Evolutionary conservation across 2,888 invertebrate genomes (phyloP).

Genomic region (Mythimna loreyi): DNA sequence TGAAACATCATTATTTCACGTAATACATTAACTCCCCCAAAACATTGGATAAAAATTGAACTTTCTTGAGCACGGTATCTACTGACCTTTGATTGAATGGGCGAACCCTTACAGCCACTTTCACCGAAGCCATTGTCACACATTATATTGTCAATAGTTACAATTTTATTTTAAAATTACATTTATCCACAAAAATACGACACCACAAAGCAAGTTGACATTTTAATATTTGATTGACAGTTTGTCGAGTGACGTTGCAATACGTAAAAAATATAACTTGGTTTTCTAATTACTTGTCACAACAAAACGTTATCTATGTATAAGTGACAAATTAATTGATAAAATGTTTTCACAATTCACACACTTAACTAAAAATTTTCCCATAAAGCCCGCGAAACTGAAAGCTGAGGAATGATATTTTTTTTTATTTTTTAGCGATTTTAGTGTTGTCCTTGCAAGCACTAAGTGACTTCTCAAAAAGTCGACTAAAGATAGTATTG

Average conservation of each 20-base stretch:
- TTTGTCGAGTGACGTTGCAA: conserved; percentile 56
- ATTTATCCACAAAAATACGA: conserved; percentile 82
- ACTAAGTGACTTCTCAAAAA: too few relatives aligned
- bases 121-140: conserved; percentile 96
- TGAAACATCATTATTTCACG: conserved; percentile 66
- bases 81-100: conserved; percentile 96
- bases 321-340: background rate
- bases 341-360: background rate
- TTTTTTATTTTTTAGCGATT: background rate
- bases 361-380: background rate
- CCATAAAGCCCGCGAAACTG: conserved; percentile 1
- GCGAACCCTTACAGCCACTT: conserved; percentile 97
- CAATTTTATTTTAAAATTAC: conserved; percentile 78
- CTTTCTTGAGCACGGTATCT: conserved; percentile 56
- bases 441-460: conserved; percentile 20
- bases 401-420: too few relatives aligned
- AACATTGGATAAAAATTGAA: conserved; percentile 63
- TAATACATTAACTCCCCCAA: conserved; percentile 68
- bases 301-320: conserved; percentile 18
- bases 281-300: background rate
- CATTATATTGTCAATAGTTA: conserved; percentile 86
- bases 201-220: conserved; percentile 82
- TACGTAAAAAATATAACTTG: conserved; percentile 40
- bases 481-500: background rate
- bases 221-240: conserved; percentile 71